Conservation (phyloP, 2,888 invertebrate species). For the Spilarctia lutea region DNA sequence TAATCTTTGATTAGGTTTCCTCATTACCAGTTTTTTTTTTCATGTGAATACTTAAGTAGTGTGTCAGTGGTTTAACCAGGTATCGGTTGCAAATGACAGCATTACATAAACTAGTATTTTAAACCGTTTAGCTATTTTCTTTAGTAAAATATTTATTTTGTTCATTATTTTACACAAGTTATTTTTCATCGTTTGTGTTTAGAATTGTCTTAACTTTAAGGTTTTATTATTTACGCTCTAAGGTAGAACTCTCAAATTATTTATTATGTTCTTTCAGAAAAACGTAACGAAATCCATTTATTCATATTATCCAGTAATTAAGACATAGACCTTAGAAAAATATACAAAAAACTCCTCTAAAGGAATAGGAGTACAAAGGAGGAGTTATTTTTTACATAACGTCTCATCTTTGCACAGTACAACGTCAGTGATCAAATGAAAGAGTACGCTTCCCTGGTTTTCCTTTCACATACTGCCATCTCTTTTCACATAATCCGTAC, state of each 20-base stretch:
- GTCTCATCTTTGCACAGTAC: too few species aligned
- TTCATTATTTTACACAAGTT: not conserved
- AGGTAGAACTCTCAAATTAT: not conserved
- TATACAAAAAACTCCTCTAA: too few species aligned
- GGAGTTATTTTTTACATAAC: too few species aligned
- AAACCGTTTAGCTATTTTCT: not conserved
- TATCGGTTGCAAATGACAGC: constrained; percentile 36
- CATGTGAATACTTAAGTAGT: constrained; percentile 75
- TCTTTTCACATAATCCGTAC: not conserved
- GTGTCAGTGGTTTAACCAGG: constrained; percentile 70
- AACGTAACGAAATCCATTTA: too few species aligned
- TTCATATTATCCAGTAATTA: too few species aligned
- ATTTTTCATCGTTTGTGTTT: not conserved
- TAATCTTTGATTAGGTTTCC: constrained; percentile 72
- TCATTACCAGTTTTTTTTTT: constrained; percentile 80
- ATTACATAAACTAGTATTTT: constrained; percentile 8
- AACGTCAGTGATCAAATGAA: not conserved
- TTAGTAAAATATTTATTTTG: not conserved
- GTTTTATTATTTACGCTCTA: not conserved
- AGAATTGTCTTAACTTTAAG: not conserved
- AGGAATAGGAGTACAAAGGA: too few species aligned
- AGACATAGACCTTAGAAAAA: too few species aligned
- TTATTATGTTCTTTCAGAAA: not conserved
- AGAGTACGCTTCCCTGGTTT: too few species aligned
- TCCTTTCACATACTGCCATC: too few species aligned